Evolutionary conservation across 2,797 vertebrate genomes (phyloP).

Genomic region (Phaenicophaeus curvirostris): DNA sequence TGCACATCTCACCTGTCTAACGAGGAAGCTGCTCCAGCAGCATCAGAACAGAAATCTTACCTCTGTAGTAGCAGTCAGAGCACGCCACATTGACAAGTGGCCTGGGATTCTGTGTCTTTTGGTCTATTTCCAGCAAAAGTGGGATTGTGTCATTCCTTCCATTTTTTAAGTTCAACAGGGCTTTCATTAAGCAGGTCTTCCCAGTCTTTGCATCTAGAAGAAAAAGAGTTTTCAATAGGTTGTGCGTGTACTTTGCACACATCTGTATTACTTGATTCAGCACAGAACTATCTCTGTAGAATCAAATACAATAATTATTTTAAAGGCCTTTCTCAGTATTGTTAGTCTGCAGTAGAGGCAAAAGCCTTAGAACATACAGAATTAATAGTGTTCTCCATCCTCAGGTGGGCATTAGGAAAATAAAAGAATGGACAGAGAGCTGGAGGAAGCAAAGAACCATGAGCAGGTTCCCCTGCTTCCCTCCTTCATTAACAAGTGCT

Average conservation of each 20-base stretch:
- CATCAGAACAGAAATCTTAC: slow-evolving; percentile 61
- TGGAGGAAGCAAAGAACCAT: background rate
- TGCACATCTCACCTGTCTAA: background rate
- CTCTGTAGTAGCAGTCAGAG: slow-evolving; percentile 84
- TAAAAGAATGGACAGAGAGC: background rate
- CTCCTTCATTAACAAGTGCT: background rate
- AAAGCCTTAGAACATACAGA: background rate
- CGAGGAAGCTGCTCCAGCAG: background rate
- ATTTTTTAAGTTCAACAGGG: slow-evolving; percentile 86
- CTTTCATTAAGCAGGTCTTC: slow-evolving; percentile 92
- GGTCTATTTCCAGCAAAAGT: slow-evolving; percentile 84
- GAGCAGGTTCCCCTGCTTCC: background rate
- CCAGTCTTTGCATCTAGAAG: slow-evolving; percentile 85
- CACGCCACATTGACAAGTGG: slow-evolving; percentile 85
- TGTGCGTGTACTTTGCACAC: background rate
- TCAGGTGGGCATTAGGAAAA: background rate
- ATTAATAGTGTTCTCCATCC: background rate
- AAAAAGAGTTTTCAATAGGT: background rate
- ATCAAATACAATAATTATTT: background rate
- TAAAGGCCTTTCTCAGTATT: background rate
- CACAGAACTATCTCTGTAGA: background rate
- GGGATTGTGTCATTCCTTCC: slow-evolving; percentile 85
- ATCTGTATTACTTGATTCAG: background rate
- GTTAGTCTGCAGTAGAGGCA: background rate
- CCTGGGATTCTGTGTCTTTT: slow-evolving; percentile 79